Evolutionary conservation across 2,888 invertebrate genomes (phyloP).

Genomic region (Pandemis heparana): DNA sequence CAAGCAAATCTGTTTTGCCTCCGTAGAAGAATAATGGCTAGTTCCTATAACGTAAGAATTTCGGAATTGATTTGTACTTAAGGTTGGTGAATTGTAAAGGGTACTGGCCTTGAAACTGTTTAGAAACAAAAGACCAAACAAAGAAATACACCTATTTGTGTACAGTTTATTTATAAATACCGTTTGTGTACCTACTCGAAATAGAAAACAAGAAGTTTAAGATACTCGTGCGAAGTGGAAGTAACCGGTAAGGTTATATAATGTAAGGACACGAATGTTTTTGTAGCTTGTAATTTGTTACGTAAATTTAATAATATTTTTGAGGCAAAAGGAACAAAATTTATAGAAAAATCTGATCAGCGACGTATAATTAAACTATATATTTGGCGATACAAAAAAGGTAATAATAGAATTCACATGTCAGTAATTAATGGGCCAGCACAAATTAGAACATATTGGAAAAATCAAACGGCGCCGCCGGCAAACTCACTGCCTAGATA

Average conservation of each 20-base stretch:
- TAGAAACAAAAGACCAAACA: background rate
- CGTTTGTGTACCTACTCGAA: background rate
- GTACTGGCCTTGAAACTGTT: background rate
- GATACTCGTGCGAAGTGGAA: background rate
- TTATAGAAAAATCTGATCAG: background rate
- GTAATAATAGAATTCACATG: slow-evolving; percentile 37
- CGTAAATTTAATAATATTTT: background rate
- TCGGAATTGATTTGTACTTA: too few species aligned
- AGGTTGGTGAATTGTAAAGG: too few species aligned
- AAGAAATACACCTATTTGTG: background rate
- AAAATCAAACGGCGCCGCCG: slow-evolving; percentile 41
- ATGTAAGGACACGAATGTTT: background rate
- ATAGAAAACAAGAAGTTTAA: background rate
- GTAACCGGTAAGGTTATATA: background rate
- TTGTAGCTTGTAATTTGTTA: background rate
- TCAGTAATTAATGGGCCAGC: slow-evolving; percentile 29
- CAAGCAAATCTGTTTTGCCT: too few species aligned
- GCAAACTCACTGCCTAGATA: slow-evolving; percentile 43
- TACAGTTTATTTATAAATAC: background rate
- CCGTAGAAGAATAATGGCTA: too few species aligned
- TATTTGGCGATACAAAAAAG: slow-evolving; percentile 30
- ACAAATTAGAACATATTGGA: slow-evolving; percentile 42
- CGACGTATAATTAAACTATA: slow-evolving; percentile 18
- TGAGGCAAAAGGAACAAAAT: background rate
- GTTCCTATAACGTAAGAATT: too few species aligned